A percentile compares a stretch with the other conserved stretches of the same genome.
phyloP scores from a whole-genome alignment of 2,888 invertebrate species.

The Drosophila trichaetosa region DNA sequence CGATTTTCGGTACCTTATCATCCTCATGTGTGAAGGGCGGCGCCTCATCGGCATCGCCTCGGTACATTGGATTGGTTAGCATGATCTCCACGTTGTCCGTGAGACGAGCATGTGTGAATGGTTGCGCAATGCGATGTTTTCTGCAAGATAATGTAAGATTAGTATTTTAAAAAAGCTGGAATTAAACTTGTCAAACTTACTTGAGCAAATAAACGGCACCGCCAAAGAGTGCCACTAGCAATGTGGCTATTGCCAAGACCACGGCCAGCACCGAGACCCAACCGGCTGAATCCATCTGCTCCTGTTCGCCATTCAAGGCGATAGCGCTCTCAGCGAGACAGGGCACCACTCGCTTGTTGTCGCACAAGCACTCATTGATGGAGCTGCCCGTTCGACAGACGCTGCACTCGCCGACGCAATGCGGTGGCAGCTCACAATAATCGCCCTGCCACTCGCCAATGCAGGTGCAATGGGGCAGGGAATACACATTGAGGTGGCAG shows the following conservation, averaged over 20 bases:
- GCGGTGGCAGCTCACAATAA: slow-evolving; percentile 86
- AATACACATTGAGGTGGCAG: slow-evolving; percentile 86
- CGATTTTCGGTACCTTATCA: slow-evolving; percentile 86
- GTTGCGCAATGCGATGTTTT: slow-evolving; percentile 86
- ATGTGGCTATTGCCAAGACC: slow-evolving; percentile 75
- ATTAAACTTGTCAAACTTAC: slow-evolving; percentile 80
- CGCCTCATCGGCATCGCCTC: slow-evolving; percentile 90
- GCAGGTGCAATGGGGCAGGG: slow-evolving; percentile 86
- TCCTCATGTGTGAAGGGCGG: slow-evolving; percentile 86
- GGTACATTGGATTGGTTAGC: slow-evolving; percentile 92
- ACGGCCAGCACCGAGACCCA: slow-evolving; percentile 82
- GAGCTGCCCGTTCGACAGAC: slow-evolving; percentile 83
- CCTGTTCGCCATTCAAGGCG: slow-evolving; percentile 78
- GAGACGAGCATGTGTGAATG: slow-evolving; percentile 92
- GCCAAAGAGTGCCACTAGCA: slow-evolving; percentile 81
- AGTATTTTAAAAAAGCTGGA: not conserved
- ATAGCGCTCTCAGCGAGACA: slow-evolving; percentile 84
- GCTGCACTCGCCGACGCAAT: slow-evolving; percentile 82
- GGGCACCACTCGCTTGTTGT: slow-evolving; percentile 77
- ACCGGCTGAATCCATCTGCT: slow-evolving; percentile 67
- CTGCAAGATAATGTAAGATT: slow-evolving; percentile 81
- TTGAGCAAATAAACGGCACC: slow-evolving; percentile 84
- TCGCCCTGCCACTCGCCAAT: slow-evolving; percentile 87
- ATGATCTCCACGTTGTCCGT: slow-evolving; percentile 93
- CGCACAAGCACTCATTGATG: slow-evolving; percentile 84